Conservation (phyloP, 2,888 invertebrate genomes). For the Tetragnatha montana region DNA sequence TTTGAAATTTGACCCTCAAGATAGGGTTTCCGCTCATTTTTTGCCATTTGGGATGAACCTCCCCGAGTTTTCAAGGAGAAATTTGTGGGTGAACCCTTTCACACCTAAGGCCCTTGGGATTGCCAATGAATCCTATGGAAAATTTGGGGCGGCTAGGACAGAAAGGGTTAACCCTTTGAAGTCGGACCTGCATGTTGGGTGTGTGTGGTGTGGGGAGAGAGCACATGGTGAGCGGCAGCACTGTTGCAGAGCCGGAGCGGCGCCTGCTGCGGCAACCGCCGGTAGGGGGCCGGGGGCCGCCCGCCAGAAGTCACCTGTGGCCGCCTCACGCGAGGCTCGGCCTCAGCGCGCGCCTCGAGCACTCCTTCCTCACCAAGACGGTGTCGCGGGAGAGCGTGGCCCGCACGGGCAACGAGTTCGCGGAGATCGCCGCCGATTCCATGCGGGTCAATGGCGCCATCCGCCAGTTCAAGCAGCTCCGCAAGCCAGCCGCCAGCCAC, state of each 20-base stretch:
- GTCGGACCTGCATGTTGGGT: too few species aligned
- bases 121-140: too few species aligned
- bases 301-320: conserved; percentile 79
- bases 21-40: too few species aligned
- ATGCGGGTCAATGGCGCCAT: conserved; percentile 97
- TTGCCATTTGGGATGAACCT: too few species aligned
- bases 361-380: conserved; percentile 83
- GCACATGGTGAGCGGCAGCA: neutral
- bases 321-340: conserved; percentile 81
- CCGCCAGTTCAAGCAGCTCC: conserved; percentile 96
- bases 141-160: too few species aligned
- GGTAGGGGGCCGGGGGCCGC: conserved; percentile 65
- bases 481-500: conserved; percentile 92
- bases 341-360: conserved; percentile 72
- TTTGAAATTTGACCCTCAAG: too few species aligned
- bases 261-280: conserved; percentile 57
- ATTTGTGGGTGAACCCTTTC: too few species aligned
- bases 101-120: too few species aligned
- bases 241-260: conserved; percentile 59
- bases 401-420: conserved; percentile 84
- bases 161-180: too few species aligned
- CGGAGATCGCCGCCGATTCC: conserved; percentile 96
- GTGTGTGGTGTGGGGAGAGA: too few species aligned
- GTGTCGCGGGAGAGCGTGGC: conserved; percentile 89
- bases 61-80: too few species aligned